These are phyloP conservation scores for Andrena praecox DNA, from an alignment of 2,888 invertebrate species.

Conservation along the genomic window DNA sequence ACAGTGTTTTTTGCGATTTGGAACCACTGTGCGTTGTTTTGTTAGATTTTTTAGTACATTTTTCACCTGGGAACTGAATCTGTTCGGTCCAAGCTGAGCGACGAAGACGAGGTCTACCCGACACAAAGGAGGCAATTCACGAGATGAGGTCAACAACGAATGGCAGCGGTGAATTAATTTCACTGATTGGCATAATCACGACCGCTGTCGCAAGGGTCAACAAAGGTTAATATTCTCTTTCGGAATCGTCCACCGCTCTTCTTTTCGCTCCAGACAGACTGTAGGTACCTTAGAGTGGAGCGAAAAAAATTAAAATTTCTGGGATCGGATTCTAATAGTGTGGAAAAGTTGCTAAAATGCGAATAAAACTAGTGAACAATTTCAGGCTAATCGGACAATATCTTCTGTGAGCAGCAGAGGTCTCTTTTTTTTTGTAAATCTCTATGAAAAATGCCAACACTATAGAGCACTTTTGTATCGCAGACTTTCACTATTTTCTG, in stretches of 20 bases:
- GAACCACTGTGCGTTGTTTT: not conserved
- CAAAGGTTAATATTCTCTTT: constrained; percentile 45
- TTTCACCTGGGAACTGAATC: not conserved
- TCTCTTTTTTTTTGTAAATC: no score
- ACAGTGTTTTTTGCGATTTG: no score
- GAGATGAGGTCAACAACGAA: constrained; percentile 49
- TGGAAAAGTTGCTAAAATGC: no score
- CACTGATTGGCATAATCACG: constrained; percentile 52
- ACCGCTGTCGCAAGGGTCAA: constrained; percentile 41
- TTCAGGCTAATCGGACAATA: no score
- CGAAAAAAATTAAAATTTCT: no score
- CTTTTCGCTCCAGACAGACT: constrained; percentile 2
- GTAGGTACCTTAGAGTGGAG: no score
- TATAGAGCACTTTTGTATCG: no score
- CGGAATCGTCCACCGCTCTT: not conserved
- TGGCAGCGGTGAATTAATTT: constrained; percentile 48
- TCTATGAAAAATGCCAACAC: no score
- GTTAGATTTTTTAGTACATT: not conserved
- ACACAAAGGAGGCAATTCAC: constrained; percentile 16
- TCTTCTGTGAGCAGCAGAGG: no score
- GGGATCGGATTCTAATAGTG: no score
- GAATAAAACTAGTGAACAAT: no score
- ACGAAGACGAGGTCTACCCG: constrained; percentile 22
- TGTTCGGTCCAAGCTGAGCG: constrained; percentile 3
- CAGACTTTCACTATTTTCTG: no score